These are phyloP conservation scores for Apostichopus japonicus DNA, from an alignment of 35 echinoderm and acorn worm genomes.

Conservation along the genomic window DNA sequence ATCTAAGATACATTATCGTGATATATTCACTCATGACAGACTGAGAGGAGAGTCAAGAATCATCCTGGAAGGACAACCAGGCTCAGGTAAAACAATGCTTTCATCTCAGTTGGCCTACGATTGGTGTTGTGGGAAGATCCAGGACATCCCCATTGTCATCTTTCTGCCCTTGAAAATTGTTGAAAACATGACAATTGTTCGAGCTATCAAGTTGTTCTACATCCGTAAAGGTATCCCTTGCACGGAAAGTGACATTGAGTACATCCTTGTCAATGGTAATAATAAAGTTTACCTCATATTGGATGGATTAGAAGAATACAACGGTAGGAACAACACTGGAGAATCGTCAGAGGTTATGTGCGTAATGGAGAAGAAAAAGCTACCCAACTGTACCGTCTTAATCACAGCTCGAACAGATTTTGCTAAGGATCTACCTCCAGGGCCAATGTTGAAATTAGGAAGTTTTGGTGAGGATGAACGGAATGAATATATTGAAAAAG, in stretches of 20 bases:
- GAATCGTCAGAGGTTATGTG: background rate
- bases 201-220: no score
- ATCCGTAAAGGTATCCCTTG: background rate
- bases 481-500: no score
- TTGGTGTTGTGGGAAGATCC: background rate
- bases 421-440: background rate
- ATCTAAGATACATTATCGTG: background rate
- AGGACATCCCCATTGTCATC: background rate
- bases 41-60: background rate
- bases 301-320: no score
- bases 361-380: background rate
- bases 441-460: no score
- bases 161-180: background rate
- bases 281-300: background rate
- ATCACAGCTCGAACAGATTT: background rate
- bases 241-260: background rate
- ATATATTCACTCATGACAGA: conserved; percentile 19
- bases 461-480: no score
- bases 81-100: background rate
- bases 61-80: background rate
- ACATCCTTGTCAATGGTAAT: background rate
- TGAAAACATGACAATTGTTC: background rate
- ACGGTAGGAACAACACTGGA: background rate
- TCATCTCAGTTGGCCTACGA: conserved; percentile 13
- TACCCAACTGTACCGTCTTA: background rate